These are phyloP conservation scores for Philypnodon macrostomus DNA, from an alignment of 2,797 vertebrate genomes.

Conservation along the genomic window DNA sequence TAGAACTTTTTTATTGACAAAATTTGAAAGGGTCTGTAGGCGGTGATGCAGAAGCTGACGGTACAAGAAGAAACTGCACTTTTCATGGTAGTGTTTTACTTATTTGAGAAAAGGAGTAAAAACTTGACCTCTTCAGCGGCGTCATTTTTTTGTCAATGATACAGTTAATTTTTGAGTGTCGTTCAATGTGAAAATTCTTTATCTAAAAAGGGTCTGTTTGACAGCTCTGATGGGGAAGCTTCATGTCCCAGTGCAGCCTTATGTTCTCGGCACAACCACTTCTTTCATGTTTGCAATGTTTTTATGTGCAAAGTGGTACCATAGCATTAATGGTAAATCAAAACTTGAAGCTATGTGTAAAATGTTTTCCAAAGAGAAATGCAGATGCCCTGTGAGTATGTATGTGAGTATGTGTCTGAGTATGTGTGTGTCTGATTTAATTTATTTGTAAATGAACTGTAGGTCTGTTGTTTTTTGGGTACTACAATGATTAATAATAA, in stretches of 20 bases:
- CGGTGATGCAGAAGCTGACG: constrained; percentile 11
- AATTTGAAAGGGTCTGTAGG: too few relatives aligned
- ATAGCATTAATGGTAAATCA: neutral
- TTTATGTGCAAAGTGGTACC: constrained; percentile 15
- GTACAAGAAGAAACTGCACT: constrained; percentile 39
- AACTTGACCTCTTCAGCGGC: constrained; percentile 39
- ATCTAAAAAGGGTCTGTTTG: neutral
- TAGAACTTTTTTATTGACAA: too few relatives aligned
- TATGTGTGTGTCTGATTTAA: constrained; percentile 61
- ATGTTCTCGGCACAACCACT: constrained; percentile 11
- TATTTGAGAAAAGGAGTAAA: constrained; percentile 23
- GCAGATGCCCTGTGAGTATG: constrained; percentile 28
- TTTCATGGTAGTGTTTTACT: constrained; percentile 26
- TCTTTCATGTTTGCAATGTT: constrained; percentile 9
- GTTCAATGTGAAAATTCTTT: neutral
- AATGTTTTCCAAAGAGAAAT: constrained; percentile 54
- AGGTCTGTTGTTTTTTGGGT: constrained; percentile 43
- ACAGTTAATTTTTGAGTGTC: neutral
- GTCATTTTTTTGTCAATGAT: neutral
- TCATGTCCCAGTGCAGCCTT: constrained; percentile 8
- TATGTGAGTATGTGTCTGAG: constrained; percentile 7
- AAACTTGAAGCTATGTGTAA: constrained; percentile 20
- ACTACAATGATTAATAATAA: constrained; percentile 31
- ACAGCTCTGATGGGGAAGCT: constrained; percentile 1
- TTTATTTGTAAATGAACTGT: constrained; percentile 56